Evolutionary conservation across 2,888 invertebrate species (phyloP), one percentile per base, ranked within the genome.

Genomic region (Sylvicola fuscatus): DNA sequence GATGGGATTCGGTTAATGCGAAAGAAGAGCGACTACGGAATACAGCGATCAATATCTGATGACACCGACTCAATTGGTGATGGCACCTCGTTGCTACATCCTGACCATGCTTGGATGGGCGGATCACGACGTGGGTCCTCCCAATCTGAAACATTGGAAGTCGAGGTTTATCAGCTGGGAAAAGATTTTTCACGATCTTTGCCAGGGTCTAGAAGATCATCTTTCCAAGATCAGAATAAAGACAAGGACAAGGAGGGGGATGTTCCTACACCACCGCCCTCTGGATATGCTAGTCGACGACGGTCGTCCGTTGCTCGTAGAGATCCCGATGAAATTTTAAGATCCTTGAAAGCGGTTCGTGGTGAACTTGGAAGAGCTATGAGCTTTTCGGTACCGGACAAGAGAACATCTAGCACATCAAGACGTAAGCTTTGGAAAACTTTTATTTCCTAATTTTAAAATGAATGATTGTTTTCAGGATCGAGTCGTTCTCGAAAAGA

Each of bases 61-160:
- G 78, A 78, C 45, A 70, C 77, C 37, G 78, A 78, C 50, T 76
- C 76, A 2, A 76, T 78, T 46, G 75, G 76, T 32, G 78, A 78
- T 54, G 73, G 75, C 42, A 70, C 72, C 3, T 74, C 80, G 41
- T 64, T 81, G 41, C 62, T 86, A 28, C 87, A 86, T 58, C 87
- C 86, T 1, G 86, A 86, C 60, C 79, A 80, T 55, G 84, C 84
- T 2, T 84, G 78, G 73, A 65, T 65, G 33, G 73, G 68, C 2
- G 74, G 74, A 39, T 83, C 83, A 0, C 64, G 86, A 21, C 69
- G 86, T 26, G 86, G 86, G 27, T 86, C 84, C n/a, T 83, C 83
- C 30, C 84, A 86, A 52, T 86, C 84, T 1, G 86, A 86, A 53
- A 81, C 82, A 35, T 62, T 84, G 34, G 84, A 86, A 52, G 76